Conservation (phyloP, 2,797 vertebrate genomes). For the Octomys mimax region DNA sequence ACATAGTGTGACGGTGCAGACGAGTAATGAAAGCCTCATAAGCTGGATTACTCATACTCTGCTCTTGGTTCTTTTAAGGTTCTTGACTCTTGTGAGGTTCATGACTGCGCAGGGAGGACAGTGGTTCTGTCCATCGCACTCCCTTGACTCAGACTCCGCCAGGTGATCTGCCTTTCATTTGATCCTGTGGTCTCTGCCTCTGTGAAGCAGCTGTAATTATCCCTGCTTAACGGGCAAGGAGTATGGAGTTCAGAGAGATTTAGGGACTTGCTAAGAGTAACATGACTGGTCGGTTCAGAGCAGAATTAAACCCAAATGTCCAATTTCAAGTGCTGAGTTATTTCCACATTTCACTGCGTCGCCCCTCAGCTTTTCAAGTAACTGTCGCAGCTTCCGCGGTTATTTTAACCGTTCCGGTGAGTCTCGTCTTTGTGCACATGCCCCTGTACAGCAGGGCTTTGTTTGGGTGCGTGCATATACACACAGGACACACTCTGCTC, state of each 20-base stretch:
- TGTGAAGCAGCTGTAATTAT: background rate
- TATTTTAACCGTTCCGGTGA: constrained; percentile 52
- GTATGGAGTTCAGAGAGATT: background rate
- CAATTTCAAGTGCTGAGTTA: constrained; percentile 34
- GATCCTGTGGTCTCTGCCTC: background rate
- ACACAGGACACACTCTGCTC: background rate
- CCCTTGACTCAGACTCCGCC: background rate
- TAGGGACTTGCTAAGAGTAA: background rate
- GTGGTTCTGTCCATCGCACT: background rate
- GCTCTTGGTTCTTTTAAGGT: background rate
- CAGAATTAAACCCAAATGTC: background rate
- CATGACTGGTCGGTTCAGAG: background rate
- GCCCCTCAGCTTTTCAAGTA: constrained; percentile 15
- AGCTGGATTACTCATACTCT: background rate
- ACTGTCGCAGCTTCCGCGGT: constrained; percentile 15
- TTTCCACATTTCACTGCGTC: background rate
- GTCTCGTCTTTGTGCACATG: background rate
- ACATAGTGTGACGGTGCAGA: background rate
- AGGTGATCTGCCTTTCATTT: background rate
- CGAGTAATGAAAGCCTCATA: constrained; percentile 2
- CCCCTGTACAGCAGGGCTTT: background rate
- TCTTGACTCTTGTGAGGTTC: background rate
- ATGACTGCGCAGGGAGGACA: background rate
- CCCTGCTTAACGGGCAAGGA: background rate
- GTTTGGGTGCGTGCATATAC: background rate